phyloP scores from a whole-genome alignment of 2,888 invertebrate genomes.

The Chelonus formosanus region DNA sequence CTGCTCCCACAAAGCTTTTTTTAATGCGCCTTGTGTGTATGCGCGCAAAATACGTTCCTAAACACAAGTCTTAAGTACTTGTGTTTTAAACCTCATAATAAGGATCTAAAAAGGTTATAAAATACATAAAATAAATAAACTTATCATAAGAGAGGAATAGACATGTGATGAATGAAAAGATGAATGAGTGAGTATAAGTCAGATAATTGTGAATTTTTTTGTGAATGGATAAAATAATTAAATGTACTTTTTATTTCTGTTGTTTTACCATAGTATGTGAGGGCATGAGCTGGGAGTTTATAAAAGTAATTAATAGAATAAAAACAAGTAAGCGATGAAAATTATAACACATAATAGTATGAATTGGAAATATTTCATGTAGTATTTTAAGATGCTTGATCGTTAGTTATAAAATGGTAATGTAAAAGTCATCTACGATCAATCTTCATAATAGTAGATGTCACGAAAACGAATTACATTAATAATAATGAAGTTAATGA shows the following conservation, averaged over 20 bases:
- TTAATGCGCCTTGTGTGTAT: slow-evolving; percentile 19
- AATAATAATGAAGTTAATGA: not conserved
- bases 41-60: slow-evolving; percentile 20
- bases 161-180: too few relatives aligned
- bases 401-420: not conserved
- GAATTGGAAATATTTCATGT: slow-evolving; percentile 33
- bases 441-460: not conserved
- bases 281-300: slow-evolving; percentile 45
- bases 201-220: slow-evolving; percentile 33
- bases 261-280: slow-evolving; percentile 9
- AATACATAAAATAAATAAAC: not conserved
- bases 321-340: too few relatives aligned
- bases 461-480: slow-evolving; percentile 15
- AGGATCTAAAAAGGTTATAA: slow-evolving; percentile 3
- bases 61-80: not conserved
- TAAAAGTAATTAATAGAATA: not conserved
- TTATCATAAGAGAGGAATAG: too few relatives aligned
- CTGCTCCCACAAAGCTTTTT: slow-evolving; percentile 21
- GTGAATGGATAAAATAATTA: slow-evolving; percentile 37
- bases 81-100: slow-evolving; percentile 8
- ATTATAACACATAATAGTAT: slow-evolving; percentile 40
- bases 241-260: not conserved
- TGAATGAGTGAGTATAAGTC: not conserved
- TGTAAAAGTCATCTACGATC: not conserved
- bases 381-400: slow-evolving; percentile 49